Evolutionary conservation across 2,113 vertebrate species (phyloP), one percentile per base, ranked within the genome.

Genomic region (Ochotona princeps): DNA sequence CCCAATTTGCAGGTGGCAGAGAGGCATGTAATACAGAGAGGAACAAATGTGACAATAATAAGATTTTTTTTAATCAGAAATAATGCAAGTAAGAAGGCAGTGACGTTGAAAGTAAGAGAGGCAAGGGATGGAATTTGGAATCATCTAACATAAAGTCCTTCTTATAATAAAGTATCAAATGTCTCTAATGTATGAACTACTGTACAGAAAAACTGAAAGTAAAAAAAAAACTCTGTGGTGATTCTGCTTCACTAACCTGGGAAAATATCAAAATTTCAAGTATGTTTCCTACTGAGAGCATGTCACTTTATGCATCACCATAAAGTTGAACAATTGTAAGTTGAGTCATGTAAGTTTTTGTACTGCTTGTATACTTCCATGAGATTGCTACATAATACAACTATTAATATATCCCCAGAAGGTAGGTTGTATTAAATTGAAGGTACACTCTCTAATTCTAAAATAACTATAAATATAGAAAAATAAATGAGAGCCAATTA

Each of bases 401-500:
- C 13, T 69, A 54, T 7, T 88, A 35, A 54, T 30, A 3, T 60
- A 14, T 61, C 28, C 44, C 23, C 81, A 63, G 61, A 63, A 83
- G 20, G 79, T n/a, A 49, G 9, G 67, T 61, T 75, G 8, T 20
- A 65, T 60, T 38, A 60, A 78, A 9, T 85, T 69, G 73, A 67
- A 78, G 20, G 78, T 60, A 18, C 82, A 69, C 35, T 87, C 44
- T 51, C 10, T 73, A 91, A 69, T 23, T 44, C 73, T 81, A 72
- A 86, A 82, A 28, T 44, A 67, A 87, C 25, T 47, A 72, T 44
- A 83, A 57, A 87, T 80, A 73, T 38, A 79, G 15, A 57, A 78
- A 80, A 57, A 57, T 91, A 74, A 69, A n/a, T 91, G 38, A 73
- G 23, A 74, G 51, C n/a, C 75, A 75, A 69, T 51, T 92, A 92